Conservation (phyloP, 2,888 invertebrate genomes). For the Chesias legatella region DNA sequence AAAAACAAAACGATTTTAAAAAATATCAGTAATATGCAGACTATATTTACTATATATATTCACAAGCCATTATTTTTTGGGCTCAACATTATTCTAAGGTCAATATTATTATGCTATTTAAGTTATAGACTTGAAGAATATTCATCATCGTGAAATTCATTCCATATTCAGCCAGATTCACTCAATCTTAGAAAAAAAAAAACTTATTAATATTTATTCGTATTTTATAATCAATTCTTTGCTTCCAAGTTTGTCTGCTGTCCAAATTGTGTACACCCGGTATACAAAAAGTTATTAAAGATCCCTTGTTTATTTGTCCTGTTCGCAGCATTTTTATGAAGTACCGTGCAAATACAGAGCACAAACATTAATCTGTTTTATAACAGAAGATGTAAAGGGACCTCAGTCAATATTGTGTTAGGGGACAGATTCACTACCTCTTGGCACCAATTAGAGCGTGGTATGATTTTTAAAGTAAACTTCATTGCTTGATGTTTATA, state of each 20-base stretch:
- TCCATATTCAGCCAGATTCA: no score
- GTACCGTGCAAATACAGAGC: conserved; percentile 69
- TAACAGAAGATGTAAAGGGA: conserved; percentile 75
- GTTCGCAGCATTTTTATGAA: conserved; percentile 77
- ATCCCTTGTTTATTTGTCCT: conserved; percentile 61
- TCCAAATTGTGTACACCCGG: conserved; percentile 12
- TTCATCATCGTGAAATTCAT: no score
- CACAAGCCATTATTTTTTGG: no score
- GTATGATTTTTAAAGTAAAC: conserved; percentile 73
- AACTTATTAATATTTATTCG: no score
- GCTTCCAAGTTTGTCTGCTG: neutral
- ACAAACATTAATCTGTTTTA: conserved; percentile 80
- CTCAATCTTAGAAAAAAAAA: no score
- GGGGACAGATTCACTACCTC: conserved; percentile 67
- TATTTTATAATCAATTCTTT: no score
- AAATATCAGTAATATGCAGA: no score
- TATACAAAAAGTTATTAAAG: conserved; percentile 55
- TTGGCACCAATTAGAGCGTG: conserved; percentile 75
- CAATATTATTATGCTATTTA: no score
- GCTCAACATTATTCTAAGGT: no score
- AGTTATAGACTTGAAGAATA: no score
- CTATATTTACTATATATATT: no score
- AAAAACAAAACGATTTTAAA: no score
- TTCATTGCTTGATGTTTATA: conserved; percentile 56
- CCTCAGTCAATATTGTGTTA: conserved; percentile 71